Percentiles rank a stretch among this genome's conserved stretches.
Conservation (phyloP, 1,140 invertebrate genomes). For the Meloidogyne hapla region DNA sequence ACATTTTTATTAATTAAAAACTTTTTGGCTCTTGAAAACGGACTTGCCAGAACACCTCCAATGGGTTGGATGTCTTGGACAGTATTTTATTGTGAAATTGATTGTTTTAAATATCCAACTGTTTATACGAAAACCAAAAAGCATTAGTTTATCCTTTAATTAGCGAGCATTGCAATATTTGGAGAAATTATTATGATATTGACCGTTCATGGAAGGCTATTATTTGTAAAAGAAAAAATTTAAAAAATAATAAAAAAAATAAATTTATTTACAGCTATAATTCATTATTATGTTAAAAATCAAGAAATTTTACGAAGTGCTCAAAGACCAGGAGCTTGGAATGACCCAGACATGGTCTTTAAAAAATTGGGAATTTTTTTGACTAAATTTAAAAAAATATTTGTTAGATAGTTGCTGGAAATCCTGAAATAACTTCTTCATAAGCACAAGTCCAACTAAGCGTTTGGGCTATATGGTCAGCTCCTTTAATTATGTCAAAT, state of each 20-base stretch:
- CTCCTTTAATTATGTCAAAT: slow-evolving; percentile 92
- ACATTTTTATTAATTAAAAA: not conserved
- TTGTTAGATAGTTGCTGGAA: slow-evolving; percentile 84
- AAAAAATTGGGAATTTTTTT: not conserved
- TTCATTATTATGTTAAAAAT: slow-evolving; percentile 90
- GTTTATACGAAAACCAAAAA: slow-evolving; percentile 70
- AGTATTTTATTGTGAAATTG: slow-evolving; percentile 84
- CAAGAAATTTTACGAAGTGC: slow-evolving; percentile 83
- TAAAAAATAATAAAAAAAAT: not conserved
- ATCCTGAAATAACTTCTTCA: slow-evolving; percentile 90
- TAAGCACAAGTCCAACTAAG: slow-evolving; percentile 95
- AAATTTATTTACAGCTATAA: slow-evolving; percentile 70
- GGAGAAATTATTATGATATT: slow-evolving; percentile 93
- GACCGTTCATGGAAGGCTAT: slow-evolving; percentile 84
- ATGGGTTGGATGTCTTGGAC: slow-evolving; percentile 90
- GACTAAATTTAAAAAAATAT: not conserved
- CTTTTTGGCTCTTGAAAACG: not conserved
- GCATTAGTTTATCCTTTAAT: slow-evolving; percentile 74
- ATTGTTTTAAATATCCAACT: slow-evolving; percentile 69
- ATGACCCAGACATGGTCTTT: slow-evolving; percentile 95
- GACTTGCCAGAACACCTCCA: slow-evolving; percentile 24
- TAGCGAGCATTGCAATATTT: slow-evolving; percentile 84
- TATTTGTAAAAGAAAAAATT: slow-evolving; percentile 69
- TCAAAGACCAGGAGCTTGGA: slow-evolving; percentile 92
- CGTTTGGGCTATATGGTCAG: slow-evolving; percentile 91